These are phyloP conservation scores for Stegodyphus mimosarum DNA, from an alignment of 1,140 invertebrate genomes.

Conservation along the genomic window DNA sequence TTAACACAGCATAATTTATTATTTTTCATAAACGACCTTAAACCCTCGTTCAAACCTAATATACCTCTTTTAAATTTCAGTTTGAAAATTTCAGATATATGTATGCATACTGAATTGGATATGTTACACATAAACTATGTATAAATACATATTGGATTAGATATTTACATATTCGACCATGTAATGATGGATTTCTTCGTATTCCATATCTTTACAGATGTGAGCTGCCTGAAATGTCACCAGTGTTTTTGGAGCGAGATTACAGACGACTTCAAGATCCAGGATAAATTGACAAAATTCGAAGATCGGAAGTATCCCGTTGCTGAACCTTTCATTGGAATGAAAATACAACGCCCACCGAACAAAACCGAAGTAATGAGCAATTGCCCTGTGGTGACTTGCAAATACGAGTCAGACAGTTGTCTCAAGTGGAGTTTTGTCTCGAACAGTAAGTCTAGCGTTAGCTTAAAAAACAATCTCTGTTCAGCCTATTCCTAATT, in stretches of 20 bases:
- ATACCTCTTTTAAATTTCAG: too few relatives aligned
- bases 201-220: neutral
- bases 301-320: conserved; percentile 23
- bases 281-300: neutral
- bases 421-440: conserved; percentile 27
- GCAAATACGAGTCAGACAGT: neutral
- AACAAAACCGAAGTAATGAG: neutral
- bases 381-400: neutral
- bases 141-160: too few relatives aligned
- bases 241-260: conserved; percentile 28
- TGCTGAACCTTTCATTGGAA: neutral
- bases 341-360: neutral
- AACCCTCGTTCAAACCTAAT: too few relatives aligned
- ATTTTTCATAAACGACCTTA: too few relatives aligned
- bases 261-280: neutral
- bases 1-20: too few relatives aligned
- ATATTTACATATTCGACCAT: too few relatives aligned
- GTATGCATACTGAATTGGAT: too few relatives aligned
- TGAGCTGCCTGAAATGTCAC: conserved; percentile 10
- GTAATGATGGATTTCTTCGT: too few relatives aligned
- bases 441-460: conserved; percentile 8
- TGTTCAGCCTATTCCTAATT: too few relatives aligned
- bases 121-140: too few relatives aligned
- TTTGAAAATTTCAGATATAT: too few relatives aligned
- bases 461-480: too few relatives aligned